A percentile compares a stretch with the other conserved stretches of the same genome.
Evolutionary conservation across 2,113 vertebrate species (phyloP).

Genomic region (Chlorodrepanis virens): DNA sequence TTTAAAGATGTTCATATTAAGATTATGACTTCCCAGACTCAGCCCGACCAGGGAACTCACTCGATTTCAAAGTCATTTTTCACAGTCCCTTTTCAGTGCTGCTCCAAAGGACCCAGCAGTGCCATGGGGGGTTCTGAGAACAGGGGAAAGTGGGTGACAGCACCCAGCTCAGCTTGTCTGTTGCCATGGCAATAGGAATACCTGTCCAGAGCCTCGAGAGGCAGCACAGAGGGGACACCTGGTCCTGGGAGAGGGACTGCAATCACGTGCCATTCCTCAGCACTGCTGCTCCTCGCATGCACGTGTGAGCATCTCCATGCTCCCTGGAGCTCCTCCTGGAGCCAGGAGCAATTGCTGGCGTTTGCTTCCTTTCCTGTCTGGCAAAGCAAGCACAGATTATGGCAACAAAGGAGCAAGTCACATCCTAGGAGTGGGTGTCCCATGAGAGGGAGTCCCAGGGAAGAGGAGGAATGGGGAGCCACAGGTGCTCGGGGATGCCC

Average conservation of each 20-base stretch:
- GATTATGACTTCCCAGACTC: constrained; percentile 33
- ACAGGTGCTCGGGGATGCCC: accelerated
- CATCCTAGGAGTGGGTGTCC: background rate
- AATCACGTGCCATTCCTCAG: background rate
- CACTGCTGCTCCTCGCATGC: accelerated
- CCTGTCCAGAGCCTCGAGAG: background rate
- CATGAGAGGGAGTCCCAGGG: background rate
- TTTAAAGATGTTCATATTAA: constrained; percentile 51
- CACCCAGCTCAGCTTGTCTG: accelerated
- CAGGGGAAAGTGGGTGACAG: background rate
- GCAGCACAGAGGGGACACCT: background rate
- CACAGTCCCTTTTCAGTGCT: background rate
- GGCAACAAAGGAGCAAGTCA: background rate
- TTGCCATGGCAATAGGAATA: background rate
- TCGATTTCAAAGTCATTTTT: background rate
- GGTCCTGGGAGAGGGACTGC: background rate
- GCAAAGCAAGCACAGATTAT: background rate
- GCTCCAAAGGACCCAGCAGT: background rate
- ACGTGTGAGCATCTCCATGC: background rate
- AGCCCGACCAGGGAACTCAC: background rate
- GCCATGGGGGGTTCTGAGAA: accelerated
- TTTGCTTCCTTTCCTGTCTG: background rate
- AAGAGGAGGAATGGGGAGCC: background rate
- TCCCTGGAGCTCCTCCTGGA: background rate
- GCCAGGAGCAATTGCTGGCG: background rate